Evolutionary conservation across 2,888 invertebrate genomes (phyloP).

Genomic region (Chouioia cunea): DNA sequence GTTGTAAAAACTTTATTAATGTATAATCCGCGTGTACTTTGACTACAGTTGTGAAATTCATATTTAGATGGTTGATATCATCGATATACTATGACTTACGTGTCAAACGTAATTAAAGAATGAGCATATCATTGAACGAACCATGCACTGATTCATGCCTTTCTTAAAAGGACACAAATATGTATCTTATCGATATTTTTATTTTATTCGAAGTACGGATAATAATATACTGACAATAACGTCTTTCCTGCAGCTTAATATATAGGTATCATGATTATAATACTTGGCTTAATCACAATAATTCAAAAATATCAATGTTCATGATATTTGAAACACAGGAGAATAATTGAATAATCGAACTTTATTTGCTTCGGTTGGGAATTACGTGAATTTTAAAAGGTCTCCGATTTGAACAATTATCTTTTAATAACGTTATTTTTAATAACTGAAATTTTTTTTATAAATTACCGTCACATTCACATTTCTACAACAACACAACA

Average conservation of each 20-base stretch:
- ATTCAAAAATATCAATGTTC: constrained; percentile 56
- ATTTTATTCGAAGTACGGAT: too few species aligned
- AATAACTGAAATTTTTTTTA: not conserved
- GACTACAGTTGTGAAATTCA: constrained; percentile 51
- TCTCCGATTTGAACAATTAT: constrained; percentile 24
- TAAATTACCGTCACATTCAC: constrained; percentile 9
- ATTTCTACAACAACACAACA: constrained; percentile 15
- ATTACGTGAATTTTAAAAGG: constrained; percentile 50
- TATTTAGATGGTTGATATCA: constrained; percentile 55
- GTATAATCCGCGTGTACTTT: not conserved
- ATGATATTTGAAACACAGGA: constrained; percentile 49
- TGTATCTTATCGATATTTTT: not conserved
- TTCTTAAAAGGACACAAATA: constrained; percentile 59
- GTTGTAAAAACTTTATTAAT: not conserved
- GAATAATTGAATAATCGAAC: constrained; percentile 46
- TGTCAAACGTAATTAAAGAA: constrained; percentile 61
- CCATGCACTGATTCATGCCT: constrained; percentile 56
- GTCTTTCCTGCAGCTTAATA: constrained; percentile 52
- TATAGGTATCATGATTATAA: constrained; percentile 54
- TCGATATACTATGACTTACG: constrained; percentile 52
- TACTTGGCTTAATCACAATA: constrained; percentile 56
- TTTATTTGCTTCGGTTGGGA: constrained; percentile 52
- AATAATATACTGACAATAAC: too few species aligned
- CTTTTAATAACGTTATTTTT: not conserved
- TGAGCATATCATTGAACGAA: constrained; percentile 54